Evolutionary conservation across 2,113 vertebrate species (phyloP).

Genomic region (Anser brachyrhynchus): DNA sequence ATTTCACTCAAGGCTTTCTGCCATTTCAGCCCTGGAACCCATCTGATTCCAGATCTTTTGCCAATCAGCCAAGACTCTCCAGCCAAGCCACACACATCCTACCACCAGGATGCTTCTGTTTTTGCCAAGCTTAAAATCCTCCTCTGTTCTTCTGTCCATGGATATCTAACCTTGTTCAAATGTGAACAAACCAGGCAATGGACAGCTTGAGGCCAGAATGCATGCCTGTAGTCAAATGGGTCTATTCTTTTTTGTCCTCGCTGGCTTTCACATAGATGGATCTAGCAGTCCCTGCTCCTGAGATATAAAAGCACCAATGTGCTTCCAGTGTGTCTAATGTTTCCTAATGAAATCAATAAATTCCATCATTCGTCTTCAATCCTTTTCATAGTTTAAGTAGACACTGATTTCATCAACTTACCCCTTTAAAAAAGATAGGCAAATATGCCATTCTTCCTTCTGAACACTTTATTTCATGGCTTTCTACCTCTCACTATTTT

Average conservation of each 20-base stretch:
- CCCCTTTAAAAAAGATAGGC: not conserved
- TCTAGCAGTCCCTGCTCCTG: not conserved
- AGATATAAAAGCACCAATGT: not conserved
- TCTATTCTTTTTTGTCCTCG: not conserved
- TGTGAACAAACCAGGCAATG: not conserved
- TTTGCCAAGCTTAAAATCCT: conserved; percentile 12
- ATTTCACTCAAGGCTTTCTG: not conserved
- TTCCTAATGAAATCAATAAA: not conserved
- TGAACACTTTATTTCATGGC: not conserved
- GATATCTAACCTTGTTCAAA: not conserved
- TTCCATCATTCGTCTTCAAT: not conserved
- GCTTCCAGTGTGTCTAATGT: not conserved
- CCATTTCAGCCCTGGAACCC: not conserved
- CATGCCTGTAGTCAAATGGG: not conserved
- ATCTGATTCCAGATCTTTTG: conserved; percentile 9
- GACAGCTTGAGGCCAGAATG: not conserved
- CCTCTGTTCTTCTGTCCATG: not conserved
- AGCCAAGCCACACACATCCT: conserved; percentile 21
- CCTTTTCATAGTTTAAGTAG: not conserved
- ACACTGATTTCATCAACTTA: not conserved
- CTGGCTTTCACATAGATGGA: not conserved
- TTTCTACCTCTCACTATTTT: not conserved
- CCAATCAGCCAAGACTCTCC: not conserved
- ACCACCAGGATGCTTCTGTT: not conserved
- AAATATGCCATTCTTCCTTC: not conserved